Percentiles rank a stretch among this genome's conserved stretches.
These are phyloP conservation scores for Drosophila mauritiana DNA, from an alignment of 1,140 invertebrate species.

Conservation along the genomic window DNA sequence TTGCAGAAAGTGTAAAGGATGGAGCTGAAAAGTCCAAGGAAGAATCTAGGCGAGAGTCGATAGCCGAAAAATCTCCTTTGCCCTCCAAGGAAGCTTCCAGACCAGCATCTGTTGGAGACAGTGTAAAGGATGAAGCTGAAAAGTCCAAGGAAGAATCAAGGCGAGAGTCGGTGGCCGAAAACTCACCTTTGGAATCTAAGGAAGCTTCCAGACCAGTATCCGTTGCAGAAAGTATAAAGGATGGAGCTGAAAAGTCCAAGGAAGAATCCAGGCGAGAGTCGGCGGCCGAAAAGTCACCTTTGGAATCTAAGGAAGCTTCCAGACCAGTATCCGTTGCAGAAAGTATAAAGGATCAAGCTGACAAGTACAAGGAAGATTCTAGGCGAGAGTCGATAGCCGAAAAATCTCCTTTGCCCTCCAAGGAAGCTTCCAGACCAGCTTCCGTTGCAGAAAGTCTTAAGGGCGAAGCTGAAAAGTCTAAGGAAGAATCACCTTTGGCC, in stretches of 20 bases:
- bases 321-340: constrained; percentile 44
- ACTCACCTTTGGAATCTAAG: no score
- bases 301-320: not conserved
- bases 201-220: no score
- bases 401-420: constrained; percentile 4
- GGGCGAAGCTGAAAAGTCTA: constrained; percentile 13
- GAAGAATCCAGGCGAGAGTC: constrained; percentile 25
- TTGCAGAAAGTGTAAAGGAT: constrained; percentile 16
- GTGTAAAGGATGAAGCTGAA: constrained; percentile 9
- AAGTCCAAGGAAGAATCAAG: constrained; percentile 3
- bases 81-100: constrained; percentile 35
- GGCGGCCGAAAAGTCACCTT: constrained; percentile 7
- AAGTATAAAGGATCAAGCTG: constrained; percentile 15
- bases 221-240: constrained; percentile 10
- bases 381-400: constrained; percentile 19
- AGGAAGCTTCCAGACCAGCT: constrained; percentile 36
- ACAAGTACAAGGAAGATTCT: constrained; percentile 3
- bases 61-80: not conserved
- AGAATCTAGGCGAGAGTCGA: constrained; percentile 6
- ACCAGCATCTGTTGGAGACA: constrained; percentile 40
- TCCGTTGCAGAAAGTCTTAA: constrained; percentile 35
- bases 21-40: constrained; percentile 16
- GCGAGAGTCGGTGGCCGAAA: not conserved
- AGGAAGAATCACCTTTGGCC: not conserved
- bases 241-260: not conserved